Base-by-base conservation (phyloP, 2,113 vertebrate species). In the Isurus oxyrinchus region DNA sequence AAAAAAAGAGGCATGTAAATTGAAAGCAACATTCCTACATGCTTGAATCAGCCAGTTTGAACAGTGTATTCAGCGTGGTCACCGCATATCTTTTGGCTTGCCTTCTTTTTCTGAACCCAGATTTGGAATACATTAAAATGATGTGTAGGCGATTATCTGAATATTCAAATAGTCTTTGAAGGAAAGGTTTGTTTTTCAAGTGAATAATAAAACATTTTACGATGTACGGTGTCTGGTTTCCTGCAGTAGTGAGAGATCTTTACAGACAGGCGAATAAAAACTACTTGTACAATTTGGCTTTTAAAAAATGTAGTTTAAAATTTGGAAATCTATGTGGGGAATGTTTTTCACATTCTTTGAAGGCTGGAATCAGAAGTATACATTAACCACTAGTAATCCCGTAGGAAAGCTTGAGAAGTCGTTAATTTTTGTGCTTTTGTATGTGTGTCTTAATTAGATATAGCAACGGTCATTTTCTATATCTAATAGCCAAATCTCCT, bases 121-220 rank as follows among this genome's bases (percentile, higher is more conserved):
- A 55, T 95, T 72, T 72, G 55, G 67, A 95, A 72, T 72, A 44
- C 44, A 72, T 69, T 95, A 55, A 72, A 49, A 72, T 53, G 67
- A 35, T 72, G 67, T 55, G 23, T 53, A 95, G 94, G 23, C 66
- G 23, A 76, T 55, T 95, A 72, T 95, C 44, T 72, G 66, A 76
- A 95, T 76, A 95, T 72, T 95, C 94, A 72, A 72, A 95, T 95
- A 44, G 8, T 27, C 23, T 95, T 53, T 93, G 14, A 63, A 94
- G 66, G 63, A 72, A 72, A 59, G 94, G 94, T 44, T 72, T 95
- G 49, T 95, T 95, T 94, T 76, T 95, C 67, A 76, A 95, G 40
- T 19, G 94, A 95, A 72, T 25, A 95, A 95, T 95, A 40, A 94
- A 63, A 7, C 1, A 6, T 67, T 67, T 94, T 59, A 23, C 25